Base-by-base conservation (phyloP, 2,797 vertebrate species). In the Ispidina lecontei region DNA sequence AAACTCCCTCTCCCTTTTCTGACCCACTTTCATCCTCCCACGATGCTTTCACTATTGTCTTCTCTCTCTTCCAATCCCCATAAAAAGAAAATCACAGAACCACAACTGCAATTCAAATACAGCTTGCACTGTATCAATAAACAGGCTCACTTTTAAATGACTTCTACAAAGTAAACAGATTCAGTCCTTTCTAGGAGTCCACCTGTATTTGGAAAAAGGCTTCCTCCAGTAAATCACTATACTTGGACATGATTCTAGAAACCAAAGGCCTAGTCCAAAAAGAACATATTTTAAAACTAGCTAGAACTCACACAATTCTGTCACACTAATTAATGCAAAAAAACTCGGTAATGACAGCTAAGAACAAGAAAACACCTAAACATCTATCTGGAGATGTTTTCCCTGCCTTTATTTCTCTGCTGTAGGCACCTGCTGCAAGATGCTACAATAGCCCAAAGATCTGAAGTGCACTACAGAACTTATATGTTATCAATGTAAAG, bases 1-100 rank as follows among this genome's bases (percentile, higher is more conserved):
- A 91, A 96, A 95, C 94, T 95, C 94, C 84, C 92, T 95, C 95
- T 94, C 90, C 86, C 82, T 92, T 55, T 95, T 84, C 78, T 93
- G 87, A 94, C 84, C 91, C 2, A 43, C 94, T 95, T 95, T 94
- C 91, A 96, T 96, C 92, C 92, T 95, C 93, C 93, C 84, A 95
- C 94, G 0, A 41, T 58, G 62, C 93, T 93, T 93, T 95, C 84
- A 75, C 82, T 91, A 77, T 44, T 88, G 90, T 95, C 76, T 55
- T 83, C 71, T 59, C 54, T 90, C 73, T 73, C 73, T 89, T 95
- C 94, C 93, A 96, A 74, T 79, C 43, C 62, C 78, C 72, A 39
- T 58, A 93, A 90, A 87, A 87, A 79, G 54, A 75, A 86, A 94
- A 85, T 87, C 67, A 29, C 59, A 91, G 55, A 85, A 76, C 14